Conservation (phyloP, 2,888 invertebrate genomes). For the Carabus problematicus region DNA sequence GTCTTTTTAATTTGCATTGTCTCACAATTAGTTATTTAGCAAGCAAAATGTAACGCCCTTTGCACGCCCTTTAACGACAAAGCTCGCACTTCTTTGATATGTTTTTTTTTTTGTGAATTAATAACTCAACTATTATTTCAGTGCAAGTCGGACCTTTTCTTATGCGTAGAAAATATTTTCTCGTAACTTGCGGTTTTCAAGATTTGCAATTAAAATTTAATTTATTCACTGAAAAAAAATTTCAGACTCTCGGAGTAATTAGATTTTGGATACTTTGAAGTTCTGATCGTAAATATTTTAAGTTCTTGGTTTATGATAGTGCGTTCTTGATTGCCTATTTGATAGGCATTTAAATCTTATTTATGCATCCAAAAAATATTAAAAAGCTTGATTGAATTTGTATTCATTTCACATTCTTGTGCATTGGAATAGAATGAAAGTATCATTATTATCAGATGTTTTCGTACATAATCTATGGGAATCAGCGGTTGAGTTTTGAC, state of each 20-base stretch:
- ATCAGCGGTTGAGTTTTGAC: too few species aligned
- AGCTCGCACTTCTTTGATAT: slow-evolving; percentile 32
- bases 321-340: slow-evolving; percentile 28
- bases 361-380: slow-evolving; percentile 24
- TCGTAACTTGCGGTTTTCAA: slow-evolving; percentile 23
- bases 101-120: slow-evolving; percentile 38
- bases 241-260: slow-evolving; percentile 25
- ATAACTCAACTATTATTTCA: slow-evolving; percentile 30
- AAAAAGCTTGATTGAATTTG: slow-evolving; percentile 29
- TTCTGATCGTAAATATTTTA: slow-evolving; percentile 33
- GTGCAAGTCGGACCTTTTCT: slow-evolving; percentile 16
- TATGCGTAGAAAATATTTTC: slow-evolving; percentile 35
- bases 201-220: slow-evolving; percentile 41
- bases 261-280: slow-evolving; percentile 36
- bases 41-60: slow-evolving; percentile 33
- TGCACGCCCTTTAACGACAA: slow-evolving; percentile 28
- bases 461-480: too few species aligned
- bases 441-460: too few species aligned
- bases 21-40: slow-evolving; percentile 37
- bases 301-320: slow-evolving; percentile 27
- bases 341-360: slow-evolving; percentile 32
- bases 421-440: too few species aligned
- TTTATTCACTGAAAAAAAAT: slow-evolving; percentile 32
- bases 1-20: slow-evolving; percentile 35
- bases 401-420: too few species aligned